Percentiles rank a stretch among this genome's conserved stretches.
These are phyloP conservation scores for Apodemia zela DNA, from an alignment of 2,888 invertebrate species.

Conservation along the genomic window DNA sequence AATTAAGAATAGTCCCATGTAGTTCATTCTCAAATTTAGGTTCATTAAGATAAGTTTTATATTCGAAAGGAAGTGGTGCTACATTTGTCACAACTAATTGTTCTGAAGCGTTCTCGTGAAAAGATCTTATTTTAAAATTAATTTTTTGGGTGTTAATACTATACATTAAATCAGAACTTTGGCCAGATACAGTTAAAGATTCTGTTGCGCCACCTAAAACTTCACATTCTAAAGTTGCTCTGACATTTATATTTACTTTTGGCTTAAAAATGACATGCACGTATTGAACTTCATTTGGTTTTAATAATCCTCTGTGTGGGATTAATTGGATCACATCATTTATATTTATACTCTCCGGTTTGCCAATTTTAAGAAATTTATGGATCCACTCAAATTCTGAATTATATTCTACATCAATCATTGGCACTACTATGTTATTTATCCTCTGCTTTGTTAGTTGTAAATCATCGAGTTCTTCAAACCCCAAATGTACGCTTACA, in stretches of 20 bases:
- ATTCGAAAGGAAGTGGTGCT: slow-evolving; percentile 68
- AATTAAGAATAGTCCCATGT: slow-evolving; percentile 62
- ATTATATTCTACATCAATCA: slow-evolving; percentile 49
- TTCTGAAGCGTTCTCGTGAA: slow-evolving; percentile 60
- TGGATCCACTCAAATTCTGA: slow-evolving; percentile 52
- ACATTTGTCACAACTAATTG: slow-evolving; percentile 66
- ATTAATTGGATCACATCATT: slow-evolving; percentile 64
- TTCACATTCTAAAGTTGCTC: slow-evolving; percentile 71
- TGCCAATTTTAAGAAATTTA: slow-evolving; percentile 48
- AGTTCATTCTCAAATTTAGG: slow-evolving; percentile 52
- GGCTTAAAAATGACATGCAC: slow-evolving; percentile 73
- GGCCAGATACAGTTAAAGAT: slow-evolving; percentile 66
- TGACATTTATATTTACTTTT: slow-evolving; percentile 57
- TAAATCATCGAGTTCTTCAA: slow-evolving; percentile 33
- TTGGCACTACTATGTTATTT: slow-evolving; percentile 51
- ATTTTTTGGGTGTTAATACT: slow-evolving; percentile 60
- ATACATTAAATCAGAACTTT: slow-evolving; percentile 74
- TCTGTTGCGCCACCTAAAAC: slow-evolving; percentile 80
- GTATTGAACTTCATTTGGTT: slow-evolving; percentile 71
- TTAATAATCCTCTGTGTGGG: slow-evolving; percentile 71
- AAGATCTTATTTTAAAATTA: slow-evolving; percentile 69
- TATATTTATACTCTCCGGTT: slow-evolving; percentile 40
- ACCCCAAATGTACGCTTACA: slow-evolving; percentile 28
- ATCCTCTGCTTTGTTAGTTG: slow-evolving; percentile 40
- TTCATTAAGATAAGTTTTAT: slow-evolving; percentile 57